Percentiles rank a stretch among this genome's conserved stretches.
Evolutionary conservation across 2,113 vertebrate genomes (phyloP).

Genomic region (Haplotaxodon microlepis): DNA sequence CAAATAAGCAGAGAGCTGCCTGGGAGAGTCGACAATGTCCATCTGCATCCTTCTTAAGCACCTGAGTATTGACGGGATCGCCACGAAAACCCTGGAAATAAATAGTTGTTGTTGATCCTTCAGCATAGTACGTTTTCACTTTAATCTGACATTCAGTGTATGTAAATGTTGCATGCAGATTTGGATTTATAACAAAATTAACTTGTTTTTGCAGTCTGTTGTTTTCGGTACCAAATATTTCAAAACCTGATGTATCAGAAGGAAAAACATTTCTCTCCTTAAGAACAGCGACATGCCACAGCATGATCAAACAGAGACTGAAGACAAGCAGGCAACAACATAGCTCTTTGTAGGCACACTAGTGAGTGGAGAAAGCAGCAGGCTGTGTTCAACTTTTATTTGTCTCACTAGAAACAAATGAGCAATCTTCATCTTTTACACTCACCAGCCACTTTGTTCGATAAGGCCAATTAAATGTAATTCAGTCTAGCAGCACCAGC

Average conservation of each 20-base stretch:
- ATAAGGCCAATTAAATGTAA: neutral
- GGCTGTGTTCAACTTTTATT: neutral
- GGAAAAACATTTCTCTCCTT: neutral
- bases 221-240: neutral
- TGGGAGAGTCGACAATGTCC: constrained; percentile 74
- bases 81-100: constrained; percentile 65
- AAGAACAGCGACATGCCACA: neutral
- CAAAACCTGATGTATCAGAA: neutral
- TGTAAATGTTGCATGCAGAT: neutral
- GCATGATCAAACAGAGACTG: neutral
- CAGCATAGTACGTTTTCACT: neutral
- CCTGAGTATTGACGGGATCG: constrained; percentile 68
- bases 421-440: neutral
- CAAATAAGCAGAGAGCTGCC: constrained; percentile 74
- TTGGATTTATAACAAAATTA: neutral
- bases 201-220: neutral
- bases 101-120: neutral
- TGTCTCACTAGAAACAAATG: neutral
- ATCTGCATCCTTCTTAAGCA: constrained; percentile 71
- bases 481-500: neutral
- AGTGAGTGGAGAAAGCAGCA: neutral
- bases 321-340: neutral
- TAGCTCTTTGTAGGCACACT: neutral
- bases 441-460: neutral
- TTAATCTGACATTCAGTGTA: neutral